Percentiles rank a stretch among this genome's conserved stretches.
phyloP scores from a whole-genome alignment of 2,797 vertebrate genomes.

The Clarias platycephalus region DNA sequence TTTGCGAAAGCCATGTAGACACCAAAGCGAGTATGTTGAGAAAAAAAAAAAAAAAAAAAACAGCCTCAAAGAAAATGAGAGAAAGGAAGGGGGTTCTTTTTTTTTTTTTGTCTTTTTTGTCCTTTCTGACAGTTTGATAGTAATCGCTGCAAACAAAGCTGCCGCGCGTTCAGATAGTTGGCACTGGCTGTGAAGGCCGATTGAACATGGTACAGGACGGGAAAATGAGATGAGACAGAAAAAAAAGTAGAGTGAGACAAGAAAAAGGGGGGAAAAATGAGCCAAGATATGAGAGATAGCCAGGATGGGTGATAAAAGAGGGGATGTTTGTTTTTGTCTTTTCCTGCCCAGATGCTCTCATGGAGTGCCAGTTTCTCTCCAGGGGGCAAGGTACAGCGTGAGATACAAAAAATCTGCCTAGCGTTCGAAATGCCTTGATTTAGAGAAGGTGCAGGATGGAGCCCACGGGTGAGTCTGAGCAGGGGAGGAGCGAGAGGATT shows the following conservation, averaged over 20 bases:
- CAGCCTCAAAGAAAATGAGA: slow-evolving; percentile 24
- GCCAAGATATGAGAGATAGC: neutral
- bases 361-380: slow-evolving; percentile 39
- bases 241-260: slow-evolving; percentile 5
- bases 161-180: slow-evolving; percentile 28
- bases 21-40: slow-evolving; percentile 34
- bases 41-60: slow-evolving; percentile 10
- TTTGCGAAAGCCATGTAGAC: slow-evolving; percentile 50
- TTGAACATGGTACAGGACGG: slow-evolving; percentile 20
- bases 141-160: slow-evolving; percentile 54
- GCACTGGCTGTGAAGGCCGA: slow-evolving; percentile 27
- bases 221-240: slow-evolving; percentile 10
- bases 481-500: slow-evolving; percentile 10
- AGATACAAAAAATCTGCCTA: slow-evolving; percentile 2
- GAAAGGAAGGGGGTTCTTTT: slow-evolving; percentile 29
- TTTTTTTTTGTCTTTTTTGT: slow-evolving; percentile 31
- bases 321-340: slow-evolving; percentile 44
- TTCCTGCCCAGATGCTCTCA: slow-evolving; percentile 49
- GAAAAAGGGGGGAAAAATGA: neutral
- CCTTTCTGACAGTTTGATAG: slow-evolving; percentile 48
- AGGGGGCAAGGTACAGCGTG: slow-evolving; percentile 21
- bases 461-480: neutral
- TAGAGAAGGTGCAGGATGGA: slow-evolving; percentile 27
- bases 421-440: slow-evolving; percentile 24
- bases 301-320: neutral